Percentiles rank a stretch among this genome's conserved stretches.
Conservation (phyloP, 2,113 vertebrate species). For the Cranoglanis bouderius region DNA sequence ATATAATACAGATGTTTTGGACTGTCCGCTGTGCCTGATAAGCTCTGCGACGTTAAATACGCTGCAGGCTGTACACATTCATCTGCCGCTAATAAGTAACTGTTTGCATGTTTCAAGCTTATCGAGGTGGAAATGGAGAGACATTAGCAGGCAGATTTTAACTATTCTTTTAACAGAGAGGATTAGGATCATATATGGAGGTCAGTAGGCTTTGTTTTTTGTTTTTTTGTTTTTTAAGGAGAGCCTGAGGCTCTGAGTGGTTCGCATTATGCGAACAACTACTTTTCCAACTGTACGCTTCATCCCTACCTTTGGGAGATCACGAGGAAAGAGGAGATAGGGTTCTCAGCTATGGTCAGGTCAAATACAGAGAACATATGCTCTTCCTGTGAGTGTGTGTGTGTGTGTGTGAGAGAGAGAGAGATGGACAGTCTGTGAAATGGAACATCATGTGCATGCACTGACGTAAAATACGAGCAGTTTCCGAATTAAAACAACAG, state of each 20-base stretch:
- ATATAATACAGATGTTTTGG: conserved; percentile 18
- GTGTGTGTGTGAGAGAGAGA: not conserved
- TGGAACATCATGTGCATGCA: conserved; percentile 3
- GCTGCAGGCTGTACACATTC: conserved; percentile 21
- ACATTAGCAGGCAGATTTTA: conserved; percentile 65
- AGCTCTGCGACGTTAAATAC: conserved; percentile 36
- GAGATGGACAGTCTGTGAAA: not conserved
- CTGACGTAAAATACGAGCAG: not conserved
- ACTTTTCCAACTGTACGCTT: conserved; percentile 43
- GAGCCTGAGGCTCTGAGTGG: conserved; percentile 49
- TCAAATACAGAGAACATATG: conserved; percentile 23
- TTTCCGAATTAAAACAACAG: not conserved
- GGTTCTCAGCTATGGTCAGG: conserved; percentile 8
- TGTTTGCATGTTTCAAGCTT: conserved; percentile 48
- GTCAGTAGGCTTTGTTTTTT: conserved; percentile 64
- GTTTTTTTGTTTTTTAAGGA: no score
- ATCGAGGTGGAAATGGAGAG: conserved; percentile 62
- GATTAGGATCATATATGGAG: conserved; percentile 70
- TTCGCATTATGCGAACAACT: conserved; percentile 63
- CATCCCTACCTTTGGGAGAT: conserved; percentile 35
- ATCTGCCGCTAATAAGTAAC: conserved; percentile 48
- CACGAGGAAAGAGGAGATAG: conserved; percentile 22
- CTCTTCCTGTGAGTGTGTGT: not conserved
- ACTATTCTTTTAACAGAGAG: conserved; percentile 64
- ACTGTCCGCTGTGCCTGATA: conserved; percentile 29